Base-by-base conservation (phyloP, 1,140 invertebrate species). In the Chrysopa pallens region DNA sequence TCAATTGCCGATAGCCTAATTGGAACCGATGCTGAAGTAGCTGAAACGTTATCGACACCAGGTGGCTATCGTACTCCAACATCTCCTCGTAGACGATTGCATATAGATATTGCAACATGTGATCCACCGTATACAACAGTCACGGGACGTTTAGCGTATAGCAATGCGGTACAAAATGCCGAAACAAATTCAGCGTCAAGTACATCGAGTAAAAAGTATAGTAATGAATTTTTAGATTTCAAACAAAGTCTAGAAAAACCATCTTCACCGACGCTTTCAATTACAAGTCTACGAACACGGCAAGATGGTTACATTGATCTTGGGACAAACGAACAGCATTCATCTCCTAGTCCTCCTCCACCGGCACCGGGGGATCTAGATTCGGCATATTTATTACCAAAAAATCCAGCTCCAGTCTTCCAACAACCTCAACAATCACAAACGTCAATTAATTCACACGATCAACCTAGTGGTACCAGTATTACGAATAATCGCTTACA, bases 271-370 rank as follows among this genome's bases (percentile, higher is more conserved):
- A 68, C 70, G 1, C 53, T 73, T 23, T 77, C 75, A 4, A 63
- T 69, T 17, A 71, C 72, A 49, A 75, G 74, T 55, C 62, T 78
- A 27, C 69, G 75, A 50, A 77, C 75, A 17, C 62, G 74, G 46
- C 67, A 75, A 49, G 73, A 78, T 55, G 72, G 72, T n/a, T 76
- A 76, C 48, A 59, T 72, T 33, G 66, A 57, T 9, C 64, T 67
- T 52, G 56, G 60, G 14, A 52, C 60, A 37, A 42, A 43, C 40
- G 36, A 48, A 57, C 65, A 14, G 67, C 44, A 39, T 38, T 41
- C 42, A 65, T 54, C 61, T 63, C 28, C 62, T 64, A 78, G 75
- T 60, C 83, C 83, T 7, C 81, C 83, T n/a, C 81, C 83, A 17
- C 82, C 83, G 37, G 82, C 83, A 4, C 81, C 83, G 14, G 59